These are phyloP conservation scores for Heliconius hortense DNA, from an alignment of 2,888 invertebrate genomes.

Conservation along the genomic window DNA sequence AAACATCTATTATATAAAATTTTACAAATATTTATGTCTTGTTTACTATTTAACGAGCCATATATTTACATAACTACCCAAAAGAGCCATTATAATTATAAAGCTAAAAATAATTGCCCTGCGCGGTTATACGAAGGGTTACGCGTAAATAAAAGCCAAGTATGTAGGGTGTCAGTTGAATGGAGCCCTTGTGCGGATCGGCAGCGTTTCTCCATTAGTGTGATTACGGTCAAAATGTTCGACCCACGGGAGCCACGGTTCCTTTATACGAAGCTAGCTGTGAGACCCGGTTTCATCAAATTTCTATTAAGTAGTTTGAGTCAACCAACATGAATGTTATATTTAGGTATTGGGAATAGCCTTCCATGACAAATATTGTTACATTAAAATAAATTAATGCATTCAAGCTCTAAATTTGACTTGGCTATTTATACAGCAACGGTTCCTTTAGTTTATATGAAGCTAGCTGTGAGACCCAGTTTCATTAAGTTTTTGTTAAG, in stretches of 20 bases:
- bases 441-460: conserved; percentile 36
- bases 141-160: conserved; percentile 40
- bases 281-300: conserved; percentile 24
- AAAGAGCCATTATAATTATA: conserved; percentile 25
- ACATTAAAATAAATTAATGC: too few relatives aligned
- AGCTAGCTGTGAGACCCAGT: conserved; percentile 34
- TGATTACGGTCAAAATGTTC: conserved; percentile 78
- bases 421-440: conserved; percentile 37
- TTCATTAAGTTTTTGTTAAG: conserved; percentile 6
- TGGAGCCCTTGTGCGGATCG: conserved; percentile 57
- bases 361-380: too few relatives aligned
- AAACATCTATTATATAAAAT: background rate
- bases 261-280: conserved; percentile 41
- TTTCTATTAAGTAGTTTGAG: background rate
- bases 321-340: background rate
- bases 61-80: conserved; percentile 2
- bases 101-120: conserved; percentile 37
- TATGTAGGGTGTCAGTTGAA: conserved; percentile 63
- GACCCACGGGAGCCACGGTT: conserved; percentile 55
- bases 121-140: conserved; percentile 41
- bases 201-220: conserved; percentile 76
- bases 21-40: background rate
- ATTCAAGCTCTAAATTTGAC: too few relatives aligned
- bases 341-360: too few relatives aligned
- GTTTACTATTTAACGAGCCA: background rate